Evolutionary conservation across 2,888 invertebrate genomes (phyloP), one percentile per base, ranked within the genome.

Genomic region (Onthophagus sagittarius): DNA sequence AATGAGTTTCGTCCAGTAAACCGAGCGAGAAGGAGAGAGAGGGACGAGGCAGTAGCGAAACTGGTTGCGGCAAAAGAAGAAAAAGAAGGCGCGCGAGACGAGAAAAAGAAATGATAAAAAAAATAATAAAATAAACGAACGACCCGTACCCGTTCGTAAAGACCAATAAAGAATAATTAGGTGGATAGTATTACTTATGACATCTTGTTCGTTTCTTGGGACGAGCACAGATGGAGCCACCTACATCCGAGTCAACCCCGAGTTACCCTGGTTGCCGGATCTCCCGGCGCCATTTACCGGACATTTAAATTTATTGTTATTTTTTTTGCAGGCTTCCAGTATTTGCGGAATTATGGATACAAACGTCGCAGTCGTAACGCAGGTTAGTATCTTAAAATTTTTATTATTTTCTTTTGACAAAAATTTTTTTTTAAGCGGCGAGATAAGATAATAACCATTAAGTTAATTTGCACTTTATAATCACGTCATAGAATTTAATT

Each of bases 131-230:
- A 76, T 75, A 77, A 75, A 72, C 75, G 73, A 77, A 74, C 77
- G 75, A 74, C 77, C 78, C 77, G 78, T 76, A 78, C 79, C 79
- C 76, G 78, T 77, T 77, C 75, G 77, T 75, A 75, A 76, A 77
- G 77, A 75, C 76, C 78, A 79, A 80, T 82, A 82, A 82, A 81
- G 81, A 82, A 80, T 83, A 82, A 82, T 82, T 82, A 82, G 79
- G 76, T 76, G 76, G 78, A 80, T 80, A 79, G 77, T 76, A 79
- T 80, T 80, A 80, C 79, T 80, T 78, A 80, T 81, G 80, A 78
- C 77, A 78, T 79, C 77, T 76, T 74, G 74, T 69, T 71, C 65
- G 76, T 77, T 77, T 72, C 73, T 71, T 70, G 72, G 69, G 74
- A 63, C 73, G 71, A 73, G 71, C 78, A 73, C 69, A 79, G 78